Percentiles rank a stretch among this genome's conserved stretches.
These are phyloP conservation scores for Teleogryllus oceanicus DNA, from an alignment of 2,888 invertebrate genomes.

Conservation along the genomic window DNA sequence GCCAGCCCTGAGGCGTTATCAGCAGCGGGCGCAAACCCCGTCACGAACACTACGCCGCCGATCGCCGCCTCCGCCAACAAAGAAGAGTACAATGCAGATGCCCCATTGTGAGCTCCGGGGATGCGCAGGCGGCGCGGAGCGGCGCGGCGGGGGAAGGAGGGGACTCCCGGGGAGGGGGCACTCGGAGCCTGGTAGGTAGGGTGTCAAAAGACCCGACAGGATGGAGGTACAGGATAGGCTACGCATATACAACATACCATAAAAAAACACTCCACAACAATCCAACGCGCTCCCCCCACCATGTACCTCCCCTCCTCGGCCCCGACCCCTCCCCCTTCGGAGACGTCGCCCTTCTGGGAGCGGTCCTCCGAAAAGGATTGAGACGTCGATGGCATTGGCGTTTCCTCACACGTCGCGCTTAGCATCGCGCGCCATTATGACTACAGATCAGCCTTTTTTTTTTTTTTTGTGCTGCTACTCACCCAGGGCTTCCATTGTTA, in stretches of 20 bases:
- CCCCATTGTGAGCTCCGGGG: too few relatives aligned
- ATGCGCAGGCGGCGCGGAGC: too few relatives aligned
- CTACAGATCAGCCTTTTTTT: not conserved
- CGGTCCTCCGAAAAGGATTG: not conserved
- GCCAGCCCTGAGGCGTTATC: slow-evolving; percentile 12
- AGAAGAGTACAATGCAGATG: too few relatives aligned
- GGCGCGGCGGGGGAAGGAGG: not conserved
- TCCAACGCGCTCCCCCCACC: not conserved
- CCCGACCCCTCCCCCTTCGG: too few relatives aligned
- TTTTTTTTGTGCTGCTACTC: not conserved
- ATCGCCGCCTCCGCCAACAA: too few relatives aligned
- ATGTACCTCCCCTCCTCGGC: not conserved
- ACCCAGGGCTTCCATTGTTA: slow-evolving; percentile 29
- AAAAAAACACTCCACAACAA: too few relatives aligned
- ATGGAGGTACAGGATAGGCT: not conserved
- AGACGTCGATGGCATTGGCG: not conserved
- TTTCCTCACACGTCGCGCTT: not conserved
- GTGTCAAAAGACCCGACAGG: slow-evolving; percentile 1
- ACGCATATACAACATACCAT: not conserved
- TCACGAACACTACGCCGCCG: too few relatives aligned
- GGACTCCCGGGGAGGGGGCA: not conserved
- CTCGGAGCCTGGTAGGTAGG: not conserved
- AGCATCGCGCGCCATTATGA: not conserved
- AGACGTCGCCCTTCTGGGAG: too few relatives aligned
- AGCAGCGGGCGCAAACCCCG: not conserved